These are phyloP conservation scores for Kryphioiulus occultus DNA, from an alignment of 2,888 invertebrate species.

Conservation along the genomic window DNA sequence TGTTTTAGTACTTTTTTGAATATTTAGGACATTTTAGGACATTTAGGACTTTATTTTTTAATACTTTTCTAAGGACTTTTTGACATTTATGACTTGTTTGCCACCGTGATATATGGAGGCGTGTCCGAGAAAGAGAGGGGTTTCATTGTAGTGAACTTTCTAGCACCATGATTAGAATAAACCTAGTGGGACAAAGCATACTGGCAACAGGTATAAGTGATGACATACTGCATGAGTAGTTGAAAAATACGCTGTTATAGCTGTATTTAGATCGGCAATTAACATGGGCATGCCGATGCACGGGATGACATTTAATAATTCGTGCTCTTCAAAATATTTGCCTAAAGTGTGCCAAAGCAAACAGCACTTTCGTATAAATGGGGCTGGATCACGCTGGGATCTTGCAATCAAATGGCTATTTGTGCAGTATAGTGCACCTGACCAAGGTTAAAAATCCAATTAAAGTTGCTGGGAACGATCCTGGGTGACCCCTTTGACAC, in stretches of 20 bases:
- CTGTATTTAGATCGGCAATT: background rate
- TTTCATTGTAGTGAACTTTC: too few relatives aligned
- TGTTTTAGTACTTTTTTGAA: too few relatives aligned
- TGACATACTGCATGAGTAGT: too few relatives aligned
- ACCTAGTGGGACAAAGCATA: too few relatives aligned
- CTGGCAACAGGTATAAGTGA: too few relatives aligned
- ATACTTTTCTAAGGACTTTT: too few relatives aligned
- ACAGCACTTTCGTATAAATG: background rate
- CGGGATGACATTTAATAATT: background rate
- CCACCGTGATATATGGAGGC: too few relatives aligned
- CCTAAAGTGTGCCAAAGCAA: background rate
- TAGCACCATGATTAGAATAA: too few relatives aligned
- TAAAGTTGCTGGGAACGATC: background rate
- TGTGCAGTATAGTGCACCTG: background rate
- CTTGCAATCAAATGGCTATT: background rate
- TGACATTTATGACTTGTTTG: too few relatives aligned
- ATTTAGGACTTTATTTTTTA: too few relatives aligned
- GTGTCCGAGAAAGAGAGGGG: too few relatives aligned
- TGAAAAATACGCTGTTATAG: background rate
- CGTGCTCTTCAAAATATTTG: background rate
- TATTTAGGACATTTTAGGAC: too few relatives aligned
- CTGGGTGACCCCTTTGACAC: background rate
- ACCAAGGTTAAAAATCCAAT: background rate
- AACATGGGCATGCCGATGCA: background rate
- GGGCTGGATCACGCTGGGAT: background rate